Percentiles rank a stretch among this genome's conserved stretches.
Conservation (phyloP, 2,888 invertebrate species). For the Auanema freiburgensis region DNA sequence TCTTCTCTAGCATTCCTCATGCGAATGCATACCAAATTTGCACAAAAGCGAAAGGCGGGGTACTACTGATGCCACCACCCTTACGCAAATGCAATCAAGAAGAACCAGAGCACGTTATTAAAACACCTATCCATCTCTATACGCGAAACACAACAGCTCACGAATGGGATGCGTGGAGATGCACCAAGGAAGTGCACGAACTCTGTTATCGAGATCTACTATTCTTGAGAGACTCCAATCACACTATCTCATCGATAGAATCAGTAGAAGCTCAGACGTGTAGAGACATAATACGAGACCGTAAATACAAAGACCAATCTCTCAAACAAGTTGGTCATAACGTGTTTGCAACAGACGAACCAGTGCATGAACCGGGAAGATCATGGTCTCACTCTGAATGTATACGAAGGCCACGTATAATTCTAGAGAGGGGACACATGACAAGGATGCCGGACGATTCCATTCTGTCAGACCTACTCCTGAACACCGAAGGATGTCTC, state of each 20-base stretch:
- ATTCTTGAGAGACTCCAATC: not conserved
- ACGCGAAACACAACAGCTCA: too few species aligned
- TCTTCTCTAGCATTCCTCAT: too few species aligned
- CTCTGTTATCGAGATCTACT: too few species aligned
- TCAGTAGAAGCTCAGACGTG: slow-evolving; percentile 1
- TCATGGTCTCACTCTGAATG: not conserved
- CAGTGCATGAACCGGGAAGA: not conserved
- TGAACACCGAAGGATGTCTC: slow-evolving; percentile 3
- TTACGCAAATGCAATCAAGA: too few species aligned
- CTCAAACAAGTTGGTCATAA: not conserved
- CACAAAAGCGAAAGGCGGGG: too few species aligned
- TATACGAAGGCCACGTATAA: not conserved
- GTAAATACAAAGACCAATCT: slow-evolving; percentile 1
- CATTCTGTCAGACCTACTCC: not conserved
- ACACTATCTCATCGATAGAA: not conserved
- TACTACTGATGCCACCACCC: too few species aligned
- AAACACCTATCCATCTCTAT: too few species aligned
- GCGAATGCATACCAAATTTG: too few species aligned
- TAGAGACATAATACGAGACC: not conserved
- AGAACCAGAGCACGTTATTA: too few species aligned
- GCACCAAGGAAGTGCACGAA: too few species aligned
- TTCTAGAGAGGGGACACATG: slow-evolving; percentile 8
- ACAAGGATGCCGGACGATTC: not conserved
- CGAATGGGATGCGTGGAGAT: too few species aligned
- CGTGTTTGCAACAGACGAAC: not conserved